phyloP scores from a whole-genome alignment of 2,113 vertebrate genomes.

The Sterna hirundo region DNA sequence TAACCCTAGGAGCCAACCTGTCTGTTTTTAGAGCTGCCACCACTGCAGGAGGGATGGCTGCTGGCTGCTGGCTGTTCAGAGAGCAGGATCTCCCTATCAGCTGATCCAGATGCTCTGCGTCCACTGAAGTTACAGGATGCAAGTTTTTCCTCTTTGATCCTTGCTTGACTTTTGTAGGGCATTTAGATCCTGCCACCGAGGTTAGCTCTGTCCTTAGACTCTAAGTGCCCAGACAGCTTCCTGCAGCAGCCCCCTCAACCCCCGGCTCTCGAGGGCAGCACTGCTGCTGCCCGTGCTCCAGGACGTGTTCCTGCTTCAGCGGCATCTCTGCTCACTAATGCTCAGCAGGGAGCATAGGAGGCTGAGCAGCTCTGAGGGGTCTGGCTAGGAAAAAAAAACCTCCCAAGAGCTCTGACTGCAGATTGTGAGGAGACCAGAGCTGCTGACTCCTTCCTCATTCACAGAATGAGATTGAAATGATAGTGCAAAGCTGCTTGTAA shows the following conservation, averaged over 20 bases:
- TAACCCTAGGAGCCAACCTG: not conserved
- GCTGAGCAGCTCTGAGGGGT: not conserved
- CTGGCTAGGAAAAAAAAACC: not conserved
- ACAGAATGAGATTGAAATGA: slow-evolving; percentile 7
- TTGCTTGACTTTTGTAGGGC: not conserved
- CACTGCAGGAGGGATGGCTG: not conserved
- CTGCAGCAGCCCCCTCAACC: not conserved
- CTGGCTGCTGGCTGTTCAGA: not conserved
- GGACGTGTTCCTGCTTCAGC: not conserved
- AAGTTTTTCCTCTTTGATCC: not conserved
- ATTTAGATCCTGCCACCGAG: not conserved
- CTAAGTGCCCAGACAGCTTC: not conserved
- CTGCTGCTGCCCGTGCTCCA: not conserved
- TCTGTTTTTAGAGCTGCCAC: not conserved
- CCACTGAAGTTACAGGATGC: not conserved
- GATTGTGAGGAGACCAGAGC: not conserved
- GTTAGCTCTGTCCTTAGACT: not conserved
- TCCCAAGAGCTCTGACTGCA: not conserved
- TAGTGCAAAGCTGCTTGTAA: not conserved
- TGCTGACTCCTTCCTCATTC: not conserved
- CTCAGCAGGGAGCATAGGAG: not conserved
- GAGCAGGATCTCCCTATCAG: not conserved
- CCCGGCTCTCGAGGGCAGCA: not conserved
- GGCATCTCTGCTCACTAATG: not conserved
- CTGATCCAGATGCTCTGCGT: not conserved